Conservation (phyloP, 1,140 invertebrate species). For the Drosophila kurseongensis region DNA sequence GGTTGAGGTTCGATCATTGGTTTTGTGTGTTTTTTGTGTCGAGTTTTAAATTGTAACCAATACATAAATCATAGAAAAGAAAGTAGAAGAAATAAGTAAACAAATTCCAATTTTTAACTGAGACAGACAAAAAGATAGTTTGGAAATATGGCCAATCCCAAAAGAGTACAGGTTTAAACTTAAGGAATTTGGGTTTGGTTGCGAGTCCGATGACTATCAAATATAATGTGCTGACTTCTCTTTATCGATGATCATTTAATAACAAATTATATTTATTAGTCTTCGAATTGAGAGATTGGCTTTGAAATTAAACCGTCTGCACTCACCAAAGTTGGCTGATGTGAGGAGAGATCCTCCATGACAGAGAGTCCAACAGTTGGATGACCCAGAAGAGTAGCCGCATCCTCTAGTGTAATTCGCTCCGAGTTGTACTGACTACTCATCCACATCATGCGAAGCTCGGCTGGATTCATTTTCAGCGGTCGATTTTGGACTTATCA, state of each 20-base stretch:
- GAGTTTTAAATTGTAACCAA: slow-evolving; percentile 70
- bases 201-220: slow-evolving; percentile 46
- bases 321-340: slow-evolving; percentile 78
- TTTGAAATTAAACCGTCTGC: slow-evolving; percentile 1
- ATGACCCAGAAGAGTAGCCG: slow-evolving; percentile 68
- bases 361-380: slow-evolving; percentile 77
- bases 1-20: slow-evolving; percentile 28
- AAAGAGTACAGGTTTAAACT: slow-evolving; percentile 39
- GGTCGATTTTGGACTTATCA: slow-evolving; percentile 1
- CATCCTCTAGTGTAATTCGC: slow-evolving; percentile 78
- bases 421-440: slow-evolving; percentile 86
- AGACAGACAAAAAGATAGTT: slow-evolving; percentile 59
- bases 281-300: slow-evolving; percentile 46
- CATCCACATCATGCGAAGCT: slow-evolving; percentile 91
- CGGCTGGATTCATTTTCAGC: slow-evolving; percentile 85
- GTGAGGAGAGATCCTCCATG: slow-evolving; percentile 75
- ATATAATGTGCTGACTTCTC: slow-evolving; percentile 18
- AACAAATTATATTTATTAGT: slow-evolving; percentile 43
- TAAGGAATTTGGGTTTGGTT: slow-evolving; percentile 68
- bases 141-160: slow-evolving; percentile 45
- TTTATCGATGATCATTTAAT: neutral
- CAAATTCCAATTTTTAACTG: slow-evolving; percentile 73
- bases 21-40: slow-evolving; percentile 49
- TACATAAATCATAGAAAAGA: slow-evolving; percentile 83
- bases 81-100: slow-evolving; percentile 83